Percentiles rank a stretch among this genome's conserved stretches.
Evolutionary conservation across 2,113 vertebrate genomes (phyloP).

Genomic region (Perognathus longimembris): DNA sequence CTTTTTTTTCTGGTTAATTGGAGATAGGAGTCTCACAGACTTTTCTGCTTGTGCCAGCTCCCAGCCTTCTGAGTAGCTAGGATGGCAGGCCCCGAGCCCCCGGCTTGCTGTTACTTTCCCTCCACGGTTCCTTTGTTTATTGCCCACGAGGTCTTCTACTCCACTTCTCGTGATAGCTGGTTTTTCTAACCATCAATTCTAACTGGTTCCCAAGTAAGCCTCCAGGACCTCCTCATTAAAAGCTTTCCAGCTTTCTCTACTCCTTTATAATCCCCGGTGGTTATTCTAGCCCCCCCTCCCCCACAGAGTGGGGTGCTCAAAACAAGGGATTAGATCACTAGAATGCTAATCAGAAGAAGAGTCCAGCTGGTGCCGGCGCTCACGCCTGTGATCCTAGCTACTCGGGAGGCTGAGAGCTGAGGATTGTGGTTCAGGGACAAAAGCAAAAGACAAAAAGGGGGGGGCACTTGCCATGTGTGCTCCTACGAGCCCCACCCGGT

Average conservation of each 20-base stretch:
- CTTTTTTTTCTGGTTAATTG: too few relatives aligned
- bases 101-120: background rate
- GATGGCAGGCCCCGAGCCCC: background rate
- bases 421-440: too few relatives aligned
- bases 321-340: background rate
- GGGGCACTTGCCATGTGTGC: background rate
- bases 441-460: background rate
- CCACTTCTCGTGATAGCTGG: background rate
- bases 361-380: too few relatives aligned
- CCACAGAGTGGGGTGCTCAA: background rate
- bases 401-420: too few relatives aligned
- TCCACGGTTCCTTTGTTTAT: background rate
- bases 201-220: background rate
- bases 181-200: background rate
- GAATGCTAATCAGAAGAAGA: background rate
- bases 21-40: too few relatives aligned
- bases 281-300: background rate
- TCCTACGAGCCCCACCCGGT: background rate
- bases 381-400: too few relatives aligned
- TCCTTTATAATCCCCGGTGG: background rate
- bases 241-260: background rate
- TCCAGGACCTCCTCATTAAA: conserved; percentile 39
- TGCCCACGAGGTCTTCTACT: background rate
- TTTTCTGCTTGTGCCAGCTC: too few relatives aligned
- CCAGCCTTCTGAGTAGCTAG: too few relatives aligned